Evolutionary conservation across 53 echinoderm and acorn worm genomes (phyloP).

Genomic region (Henricia sp.): DNA sequence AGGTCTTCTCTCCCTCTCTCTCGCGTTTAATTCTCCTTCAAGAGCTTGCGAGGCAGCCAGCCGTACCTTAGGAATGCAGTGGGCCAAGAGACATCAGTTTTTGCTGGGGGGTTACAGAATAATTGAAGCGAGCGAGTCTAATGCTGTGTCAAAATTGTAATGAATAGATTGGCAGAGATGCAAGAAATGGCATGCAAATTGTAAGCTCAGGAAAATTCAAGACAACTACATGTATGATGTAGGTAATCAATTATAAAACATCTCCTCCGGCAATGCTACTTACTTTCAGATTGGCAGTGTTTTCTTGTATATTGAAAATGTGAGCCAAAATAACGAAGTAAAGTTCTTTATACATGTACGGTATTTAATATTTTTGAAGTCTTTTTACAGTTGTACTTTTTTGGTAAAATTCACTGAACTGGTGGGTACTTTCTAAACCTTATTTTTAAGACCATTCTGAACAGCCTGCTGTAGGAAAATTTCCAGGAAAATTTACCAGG

Average conservation of each 20-base stretch:
- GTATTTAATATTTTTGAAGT: no score
- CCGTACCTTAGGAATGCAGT: neutral
- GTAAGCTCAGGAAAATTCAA: neutral
- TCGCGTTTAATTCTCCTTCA: neutral
- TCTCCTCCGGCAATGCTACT: neutral
- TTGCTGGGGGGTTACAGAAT: neutral
- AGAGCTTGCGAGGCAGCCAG: neutral
- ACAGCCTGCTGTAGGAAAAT: no score
- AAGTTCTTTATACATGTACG: no score
- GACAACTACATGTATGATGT: no score
- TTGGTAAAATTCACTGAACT: no score
- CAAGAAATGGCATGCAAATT: slow-evolving; percentile 7
- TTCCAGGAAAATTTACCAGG: no score
- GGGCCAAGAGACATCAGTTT: neutral
- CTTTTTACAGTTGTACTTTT: no score
- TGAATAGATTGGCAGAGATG: neutral
- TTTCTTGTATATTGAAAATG: neutral
- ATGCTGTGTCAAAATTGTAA: neutral
- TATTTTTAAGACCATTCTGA: no score
- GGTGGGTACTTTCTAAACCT: no score
- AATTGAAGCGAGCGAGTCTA: neutral
- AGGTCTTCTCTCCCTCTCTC: slow-evolving; percentile 7
- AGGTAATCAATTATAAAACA: slow-evolving; percentile 11
- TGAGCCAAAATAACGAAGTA: no score
- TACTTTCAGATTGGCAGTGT: neutral